Percentiles rank a stretch among this genome's conserved stretches.
Conservation (phyloP, 2,797 vertebrate genomes). For the Fratercula arctica region DNA sequence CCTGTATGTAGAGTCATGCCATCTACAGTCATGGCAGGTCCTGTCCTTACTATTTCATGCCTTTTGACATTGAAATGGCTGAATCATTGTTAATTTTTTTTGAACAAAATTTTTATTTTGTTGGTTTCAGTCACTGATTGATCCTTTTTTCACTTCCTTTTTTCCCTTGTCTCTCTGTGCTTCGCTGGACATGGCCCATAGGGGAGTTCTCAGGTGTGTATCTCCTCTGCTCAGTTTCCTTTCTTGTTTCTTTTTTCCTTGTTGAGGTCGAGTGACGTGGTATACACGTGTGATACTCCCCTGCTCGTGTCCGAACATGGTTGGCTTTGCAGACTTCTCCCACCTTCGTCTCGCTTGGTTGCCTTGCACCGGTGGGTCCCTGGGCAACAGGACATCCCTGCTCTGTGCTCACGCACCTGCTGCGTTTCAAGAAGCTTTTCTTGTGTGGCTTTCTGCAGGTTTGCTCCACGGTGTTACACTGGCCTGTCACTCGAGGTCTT, state of each 20-base stretch:
- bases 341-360: constrained; percentile 22
- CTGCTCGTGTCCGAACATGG: constrained; percentile 60
- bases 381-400: not conserved
- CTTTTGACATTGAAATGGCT: constrained; percentile 71
- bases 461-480: not conserved
- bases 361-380: not conserved
- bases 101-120: constrained; percentile 67
- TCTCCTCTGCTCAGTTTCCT: constrained; percentile 76
- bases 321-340: constrained; percentile 58
- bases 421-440: not conserved
- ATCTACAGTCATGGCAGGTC: constrained; percentile 54
- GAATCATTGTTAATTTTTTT: constrained; percentile 67
- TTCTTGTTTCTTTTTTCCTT: constrained; percentile 49
- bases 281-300: constrained; percentile 71
- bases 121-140: constrained; percentile 84
- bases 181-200: constrained; percentile 88
- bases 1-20: constrained; percentile 33
- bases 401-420: not conserved
- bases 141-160: constrained; percentile 80
- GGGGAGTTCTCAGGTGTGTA: constrained; percentile 99
- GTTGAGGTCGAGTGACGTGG: constrained; percentile 15
- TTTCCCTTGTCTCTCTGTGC: constrained; percentile 81
- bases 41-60: constrained; percentile 64
- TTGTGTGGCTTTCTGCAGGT: not conserved
- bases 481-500: not conserved